Conservation (phyloP, 2,888 invertebrate genomes). For the Phasia obesa region DNA sequence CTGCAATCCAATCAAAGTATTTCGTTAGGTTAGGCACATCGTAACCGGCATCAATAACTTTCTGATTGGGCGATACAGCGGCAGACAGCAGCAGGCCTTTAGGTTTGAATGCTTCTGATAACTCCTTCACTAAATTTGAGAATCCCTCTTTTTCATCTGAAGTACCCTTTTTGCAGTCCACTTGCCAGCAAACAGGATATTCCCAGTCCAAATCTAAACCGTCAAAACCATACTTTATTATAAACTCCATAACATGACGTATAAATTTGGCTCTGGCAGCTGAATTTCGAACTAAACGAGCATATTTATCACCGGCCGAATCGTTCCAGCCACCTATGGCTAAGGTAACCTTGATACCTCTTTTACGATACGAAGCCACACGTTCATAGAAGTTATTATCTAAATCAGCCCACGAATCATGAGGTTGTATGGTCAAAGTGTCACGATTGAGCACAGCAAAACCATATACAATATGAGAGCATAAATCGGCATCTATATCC, state of each 20-base stretch:
- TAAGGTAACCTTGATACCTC: slow-evolving; percentile 90
- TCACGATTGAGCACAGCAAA: slow-evolving; percentile 93
- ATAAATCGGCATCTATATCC: slow-evolving; percentile 92
- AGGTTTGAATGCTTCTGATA: slow-evolving; percentile 88
- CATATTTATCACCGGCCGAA: slow-evolving; percentile 94
- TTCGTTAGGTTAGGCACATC: slow-evolving; percentile 89
- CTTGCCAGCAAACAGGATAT: slow-evolving; percentile 96
- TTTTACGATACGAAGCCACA: slow-evolving; percentile 88
- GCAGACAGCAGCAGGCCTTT: slow-evolving; percentile 89
- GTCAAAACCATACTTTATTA: slow-evolving; percentile 91
- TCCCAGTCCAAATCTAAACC: slow-evolving; percentile 97
- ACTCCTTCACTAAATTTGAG: slow-evolving; percentile 88
- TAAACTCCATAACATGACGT: slow-evolving; percentile 89
- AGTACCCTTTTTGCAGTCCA: slow-evolving; percentile 92
- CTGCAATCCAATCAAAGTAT: slow-evolving; percentile 93
- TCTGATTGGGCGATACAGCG: slow-evolving; percentile 93
- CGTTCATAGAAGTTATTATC: slow-evolving; percentile 96
- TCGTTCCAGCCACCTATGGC: slow-evolving; percentile 98
- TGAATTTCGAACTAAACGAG: slow-evolving; percentile 89
- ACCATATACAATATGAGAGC: slow-evolving; percentile 96
- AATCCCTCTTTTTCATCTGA: slow-evolving; percentile 91
- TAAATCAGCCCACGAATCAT: slow-evolving; percentile 94
- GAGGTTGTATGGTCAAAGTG: slow-evolving; percentile 89
- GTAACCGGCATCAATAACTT: slow-evolving; percentile 92
- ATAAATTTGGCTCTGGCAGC: slow-evolving; percentile 89